Percentiles rank a stretch among this genome's conserved stretches.
Conservation (phyloP, 2,113 vertebrate genomes). For the Arothron firmamentum region DNA sequence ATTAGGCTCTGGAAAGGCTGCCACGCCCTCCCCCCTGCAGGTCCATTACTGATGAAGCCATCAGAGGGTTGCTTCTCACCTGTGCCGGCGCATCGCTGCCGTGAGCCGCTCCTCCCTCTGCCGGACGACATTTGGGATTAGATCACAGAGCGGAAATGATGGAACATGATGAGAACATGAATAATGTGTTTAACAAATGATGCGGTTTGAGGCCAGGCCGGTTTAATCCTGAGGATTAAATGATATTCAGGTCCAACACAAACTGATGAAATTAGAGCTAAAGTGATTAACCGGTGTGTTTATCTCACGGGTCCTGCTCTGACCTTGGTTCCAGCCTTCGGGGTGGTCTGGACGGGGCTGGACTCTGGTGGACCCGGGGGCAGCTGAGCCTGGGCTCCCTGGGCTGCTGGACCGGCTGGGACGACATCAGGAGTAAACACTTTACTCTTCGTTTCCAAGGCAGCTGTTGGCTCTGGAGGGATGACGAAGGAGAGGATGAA, state of each 20-base stretch:
- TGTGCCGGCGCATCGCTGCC: slow-evolving; percentile 65
- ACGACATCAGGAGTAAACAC: slow-evolving; percentile 43
- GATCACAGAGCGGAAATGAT: slow-evolving; percentile 13
- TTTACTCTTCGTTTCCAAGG: slow-evolving; percentile 61
- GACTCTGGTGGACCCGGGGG: too few species aligned
- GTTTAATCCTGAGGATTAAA: background rate
- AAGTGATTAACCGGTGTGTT: background rate
- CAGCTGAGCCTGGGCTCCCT: too few species aligned
- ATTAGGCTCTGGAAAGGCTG: too few species aligned
- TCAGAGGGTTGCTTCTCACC: slow-evolving; percentile 44
- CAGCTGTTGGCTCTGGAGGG: slow-evolving; percentile 64
- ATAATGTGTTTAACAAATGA: slow-evolving; percentile 20
- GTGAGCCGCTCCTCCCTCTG: slow-evolving; percentile 60
- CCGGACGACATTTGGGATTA: slow-evolving; percentile 8
- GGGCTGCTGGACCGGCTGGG: slow-evolving; percentile 14
- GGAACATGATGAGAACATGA: slow-evolving; percentile 12
- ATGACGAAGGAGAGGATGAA: background rate
- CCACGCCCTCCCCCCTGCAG: too few species aligned
- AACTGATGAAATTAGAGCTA: too few species aligned
- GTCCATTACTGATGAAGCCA: too few species aligned
- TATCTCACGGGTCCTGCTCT: background rate
- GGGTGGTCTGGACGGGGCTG: background rate
- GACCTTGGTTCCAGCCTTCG: slow-evolving; percentile 54
- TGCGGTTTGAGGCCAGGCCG: background rate
- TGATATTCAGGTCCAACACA: background rate